Percentiles rank a stretch among this genome's conserved stretches.
Conservation (phyloP, 2,797 vertebrate species). For the Neopelma chrysocephalum region DNA sequence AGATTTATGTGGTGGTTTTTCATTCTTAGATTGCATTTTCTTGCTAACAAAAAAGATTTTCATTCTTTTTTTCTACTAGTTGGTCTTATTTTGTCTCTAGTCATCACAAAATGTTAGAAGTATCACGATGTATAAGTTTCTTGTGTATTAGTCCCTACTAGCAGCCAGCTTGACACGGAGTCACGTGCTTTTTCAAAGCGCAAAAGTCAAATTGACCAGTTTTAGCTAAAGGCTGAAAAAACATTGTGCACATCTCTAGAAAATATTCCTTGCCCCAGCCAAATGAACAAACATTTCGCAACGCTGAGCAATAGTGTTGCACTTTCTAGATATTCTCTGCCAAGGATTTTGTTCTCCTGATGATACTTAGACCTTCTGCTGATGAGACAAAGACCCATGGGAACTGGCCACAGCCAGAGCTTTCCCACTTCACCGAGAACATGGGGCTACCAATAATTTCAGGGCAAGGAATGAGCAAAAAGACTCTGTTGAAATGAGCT, state of each 20-base stretch:
- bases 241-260: not conserved
- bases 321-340: not conserved
- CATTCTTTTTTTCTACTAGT: not conserved
- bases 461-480: not conserved
- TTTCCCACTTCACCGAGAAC: not conserved
- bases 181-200: not conserved
- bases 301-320: not conserved
- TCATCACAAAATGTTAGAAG: not conserved
- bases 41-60: not conserved
- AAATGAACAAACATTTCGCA: constrained; percentile 10
- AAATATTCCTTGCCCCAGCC: not conserved
- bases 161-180: not conserved
- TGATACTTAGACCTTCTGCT: not conserved
- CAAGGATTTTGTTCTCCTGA: not conserved
- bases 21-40: not conserved
- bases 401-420: not conserved
- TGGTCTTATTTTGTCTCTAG: not conserved
- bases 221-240: not conserved
- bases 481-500: not conserved
- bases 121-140: not conserved
- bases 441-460: not conserved
- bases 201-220: not conserved
- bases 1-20: not conserved
- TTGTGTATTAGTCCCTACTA: not conserved
- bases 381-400: not conserved